A percentile compares a stretch with the other conserved stretches of the same genome.
Conservation (phyloP, 2,888 invertebrate genomes). For the Congeria kusceri region DNA sequence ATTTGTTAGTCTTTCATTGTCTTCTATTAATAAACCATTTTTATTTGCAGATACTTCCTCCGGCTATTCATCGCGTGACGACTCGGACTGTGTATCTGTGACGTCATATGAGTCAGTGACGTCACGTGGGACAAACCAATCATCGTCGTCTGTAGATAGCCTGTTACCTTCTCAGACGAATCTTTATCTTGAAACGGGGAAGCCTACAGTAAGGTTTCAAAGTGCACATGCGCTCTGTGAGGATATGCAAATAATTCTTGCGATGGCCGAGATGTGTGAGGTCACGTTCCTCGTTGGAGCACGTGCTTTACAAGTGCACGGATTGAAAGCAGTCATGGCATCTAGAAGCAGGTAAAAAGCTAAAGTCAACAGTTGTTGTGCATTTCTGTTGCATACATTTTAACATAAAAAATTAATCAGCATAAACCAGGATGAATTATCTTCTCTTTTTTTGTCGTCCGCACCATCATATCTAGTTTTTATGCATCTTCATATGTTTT, state of each 20-base stretch:
- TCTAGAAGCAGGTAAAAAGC: slow-evolving; percentile 52
- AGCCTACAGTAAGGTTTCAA: too few species aligned
- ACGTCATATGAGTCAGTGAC: slow-evolving; percentile 11
- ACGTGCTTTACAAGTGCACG: slow-evolving; percentile 43
- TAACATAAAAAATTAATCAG: too few species aligned
- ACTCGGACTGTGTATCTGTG: slow-evolving; percentile 32
- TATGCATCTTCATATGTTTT: too few species aligned
- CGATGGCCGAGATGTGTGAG: slow-evolving; percentile 61
- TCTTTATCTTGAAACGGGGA: neutral
- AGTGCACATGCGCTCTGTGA: slow-evolving; percentile 42
- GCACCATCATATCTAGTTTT: too few species aligned
- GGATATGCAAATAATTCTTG: slow-evolving; percentile 43
- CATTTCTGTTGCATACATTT: neutral
- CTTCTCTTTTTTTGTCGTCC: too few species aligned
- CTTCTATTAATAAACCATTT: too few species aligned
- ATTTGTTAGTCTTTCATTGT: too few species aligned
- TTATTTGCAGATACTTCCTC: slow-evolving; percentile 42
- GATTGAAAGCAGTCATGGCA: slow-evolving; percentile 45
- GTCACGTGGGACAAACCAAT: neutral
- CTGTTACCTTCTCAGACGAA: neutral
- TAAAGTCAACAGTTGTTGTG: too few species aligned
- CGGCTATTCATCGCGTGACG: slow-evolving; percentile 49
- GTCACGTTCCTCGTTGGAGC: slow-evolving; percentile 57
- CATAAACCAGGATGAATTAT: too few species aligned
- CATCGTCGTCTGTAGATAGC: slow-evolving; percentile 1